Conservation (phyloP, 2,888 invertebrate species). For the Pasiphila rectangulata region DNA sequence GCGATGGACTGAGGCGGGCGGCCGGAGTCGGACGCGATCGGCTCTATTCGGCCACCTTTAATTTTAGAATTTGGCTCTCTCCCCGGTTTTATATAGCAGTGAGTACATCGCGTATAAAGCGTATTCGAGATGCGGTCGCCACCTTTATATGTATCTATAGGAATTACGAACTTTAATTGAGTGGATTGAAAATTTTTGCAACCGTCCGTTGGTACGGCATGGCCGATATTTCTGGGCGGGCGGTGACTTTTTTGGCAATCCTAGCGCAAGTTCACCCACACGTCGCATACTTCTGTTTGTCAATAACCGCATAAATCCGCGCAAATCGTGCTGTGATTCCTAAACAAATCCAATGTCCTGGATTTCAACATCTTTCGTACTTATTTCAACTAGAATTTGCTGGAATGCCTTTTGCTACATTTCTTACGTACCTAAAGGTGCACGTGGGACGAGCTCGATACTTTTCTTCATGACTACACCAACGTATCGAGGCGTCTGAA, state of each 20-base stretch:
- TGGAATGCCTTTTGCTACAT: no score
- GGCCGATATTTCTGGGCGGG: constrained; percentile 54
- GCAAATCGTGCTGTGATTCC: neutral
- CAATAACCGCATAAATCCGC: constrained; percentile 29
- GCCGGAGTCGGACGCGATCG: constrained; percentile 69
- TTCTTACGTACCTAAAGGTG: no score
- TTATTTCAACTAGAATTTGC: no score
- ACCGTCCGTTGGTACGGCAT: constrained; percentile 50
- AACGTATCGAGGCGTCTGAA: no score
- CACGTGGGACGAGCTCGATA: no score
- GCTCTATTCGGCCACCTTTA: constrained; percentile 75
- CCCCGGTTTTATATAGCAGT: constrained; percentile 82
- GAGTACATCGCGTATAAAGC: constrained; percentile 79
- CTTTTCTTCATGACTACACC: no score
- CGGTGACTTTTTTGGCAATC: constrained; percentile 52
- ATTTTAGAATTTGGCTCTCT: constrained; percentile 84
- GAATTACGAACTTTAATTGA: constrained; percentile 77
- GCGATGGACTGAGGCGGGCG: constrained; percentile 78
- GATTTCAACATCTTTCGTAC: no score
- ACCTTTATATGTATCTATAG: constrained; percentile 70
- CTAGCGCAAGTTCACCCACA: constrained; percentile 44
- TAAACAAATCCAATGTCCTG: neutral
- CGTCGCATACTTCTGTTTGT: constrained; percentile 38
- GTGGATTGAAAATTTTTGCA: constrained; percentile 75
- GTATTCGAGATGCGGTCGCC: constrained; percentile 76